phyloP scores from a whole-genome alignment of 2,113 vertebrate genomes.

The Seriola dumerili region DNA sequence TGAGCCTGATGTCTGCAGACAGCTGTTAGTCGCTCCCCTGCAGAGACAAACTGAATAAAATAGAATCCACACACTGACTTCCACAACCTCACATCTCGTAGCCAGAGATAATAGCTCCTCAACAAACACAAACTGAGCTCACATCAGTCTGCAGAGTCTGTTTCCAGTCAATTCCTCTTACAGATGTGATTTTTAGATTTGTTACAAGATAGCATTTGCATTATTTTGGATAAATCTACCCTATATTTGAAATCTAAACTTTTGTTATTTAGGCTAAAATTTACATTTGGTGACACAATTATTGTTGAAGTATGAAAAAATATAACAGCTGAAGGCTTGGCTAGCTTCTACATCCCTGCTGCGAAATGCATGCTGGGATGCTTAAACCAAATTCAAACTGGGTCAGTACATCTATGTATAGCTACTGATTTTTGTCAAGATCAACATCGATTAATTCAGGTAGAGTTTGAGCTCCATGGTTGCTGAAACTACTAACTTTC shows the following conservation, averaged over 20 bases:
- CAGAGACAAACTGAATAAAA: background rate
- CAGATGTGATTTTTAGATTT: background rate
- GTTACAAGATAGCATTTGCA: background rate
- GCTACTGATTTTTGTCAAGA: too few species aligned
- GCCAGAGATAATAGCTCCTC: too few species aligned
- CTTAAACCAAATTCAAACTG: too few species aligned
- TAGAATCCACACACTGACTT: background rate
- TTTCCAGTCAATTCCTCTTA: background rate
- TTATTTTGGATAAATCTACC: too few species aligned
- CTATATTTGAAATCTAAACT: too few species aligned
- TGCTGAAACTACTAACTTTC: background rate
- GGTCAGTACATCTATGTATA: too few species aligned
- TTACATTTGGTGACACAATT: too few species aligned
- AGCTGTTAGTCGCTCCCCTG: background rate
- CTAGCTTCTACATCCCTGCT: background rate
- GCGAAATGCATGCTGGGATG: too few species aligned
- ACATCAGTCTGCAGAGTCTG: background rate
- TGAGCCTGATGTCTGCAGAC: background rate
- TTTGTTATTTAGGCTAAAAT: too few species aligned
- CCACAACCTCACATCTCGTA: background rate
- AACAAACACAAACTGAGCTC: background rate
- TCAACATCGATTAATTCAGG: too few species aligned
- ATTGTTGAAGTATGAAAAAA: too few species aligned
- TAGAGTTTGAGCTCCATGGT: background rate
- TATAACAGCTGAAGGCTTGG: background rate